Evolutionary conservation across 1,140 invertebrate species (phyloP).

Genomic region (Tetraneura akinire): DNA sequence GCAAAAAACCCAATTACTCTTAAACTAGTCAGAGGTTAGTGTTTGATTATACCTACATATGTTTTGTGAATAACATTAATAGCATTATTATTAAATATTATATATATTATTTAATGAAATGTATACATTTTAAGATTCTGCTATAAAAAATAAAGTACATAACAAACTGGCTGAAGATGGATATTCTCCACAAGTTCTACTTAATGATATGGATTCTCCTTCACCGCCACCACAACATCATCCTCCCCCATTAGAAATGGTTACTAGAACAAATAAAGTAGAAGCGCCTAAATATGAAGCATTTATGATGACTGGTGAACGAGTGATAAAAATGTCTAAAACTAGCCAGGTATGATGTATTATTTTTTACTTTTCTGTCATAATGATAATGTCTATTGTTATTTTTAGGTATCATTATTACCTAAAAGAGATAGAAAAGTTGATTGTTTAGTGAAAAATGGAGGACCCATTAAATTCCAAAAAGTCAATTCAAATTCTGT

Average conservation of each 20-base stretch:
- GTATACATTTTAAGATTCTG: conserved; percentile 77
- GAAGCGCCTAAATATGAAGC: conserved; percentile 74
- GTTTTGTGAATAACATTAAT: background rate
- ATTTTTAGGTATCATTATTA: conserved; percentile 43
- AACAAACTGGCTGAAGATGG: conserved; percentile 66
- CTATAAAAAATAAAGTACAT: conserved; percentile 78
- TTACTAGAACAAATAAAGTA: conserved; percentile 49
- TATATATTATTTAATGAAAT: background rate
- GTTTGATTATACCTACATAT: background rate
- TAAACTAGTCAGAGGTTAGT: conserved; percentile 84
- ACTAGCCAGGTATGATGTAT: conserved; percentile 60
- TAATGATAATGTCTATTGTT: background rate
- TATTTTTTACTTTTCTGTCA: background rate
- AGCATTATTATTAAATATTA: background rate
- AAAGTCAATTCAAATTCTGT: conserved; percentile 70
- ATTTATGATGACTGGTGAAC: conserved; percentile 96
- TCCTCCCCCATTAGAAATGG: conserved; percentile 49
- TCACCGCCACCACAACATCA: conserved; percentile 49
- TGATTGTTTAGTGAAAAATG: conserved; percentile 63
- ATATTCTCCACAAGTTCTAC: background rate
- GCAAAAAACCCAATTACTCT: conserved; percentile 84
- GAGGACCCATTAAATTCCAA: conserved; percentile 60
- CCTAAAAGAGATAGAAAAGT: conserved; percentile 63
- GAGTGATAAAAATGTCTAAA: conserved; percentile 86
- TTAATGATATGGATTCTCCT: conserved; percentile 46